Base-by-base conservation (phyloP, 37 sponge, comb jelly and placozoan species). In the Ephydatia muelleri region DNA sequence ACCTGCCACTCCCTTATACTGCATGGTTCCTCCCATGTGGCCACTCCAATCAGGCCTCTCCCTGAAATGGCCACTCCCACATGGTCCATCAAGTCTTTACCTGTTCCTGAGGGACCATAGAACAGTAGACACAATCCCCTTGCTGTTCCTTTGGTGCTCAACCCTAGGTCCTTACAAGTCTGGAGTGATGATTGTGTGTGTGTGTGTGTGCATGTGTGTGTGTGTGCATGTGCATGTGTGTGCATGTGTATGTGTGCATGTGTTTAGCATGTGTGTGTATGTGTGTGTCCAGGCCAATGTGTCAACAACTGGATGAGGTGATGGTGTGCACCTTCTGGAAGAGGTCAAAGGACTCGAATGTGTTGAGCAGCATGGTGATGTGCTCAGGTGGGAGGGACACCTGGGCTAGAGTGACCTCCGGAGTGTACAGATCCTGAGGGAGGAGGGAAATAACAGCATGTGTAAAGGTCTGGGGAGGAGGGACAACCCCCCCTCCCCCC, bases 21-120 rank as follows among this genome's bases (percentile, higher is more conserved):
- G n/a, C n/a, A n/a, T n/a, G n/a, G n/a, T n/a, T n/a, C n/a, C n/a
- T n/a, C n/a, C n/a, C n/a, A n/a, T n/a, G n/a, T n/a, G n/a, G n/a
- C n/a, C n/a, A n/a, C n/a, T n/a, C n/a, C n/a, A n/a, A n/a, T n/a
- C n/a, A n/a, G n/a, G n/a, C n/a, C n/a, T n/a, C n/a, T n/a, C n/a
- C n/a, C n/a, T n/a, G n/a, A n/a, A n/a, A n/a, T n/a, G n/a, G n/a
- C n/a, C n/a, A n/a, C n/a, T n/a, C n/a, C n/a, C n/a, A n/a, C n/a
- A n/a, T n/a, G n/a, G n/a, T n/a, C n/a, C n/a, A n/a, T n/a, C n/a
- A n/a, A n/a, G n/a, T n/a, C 32, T 65, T 76, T 85, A 28, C 89
- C 85, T 65, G 89, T 89, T 49, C 89, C 89, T 39, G 89, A 89
- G 0, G 92, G 88, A 2, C 92, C 92, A 75, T 91, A 87, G 81